These are phyloP conservation scores for Eledone cirrhosa DNA, from an alignment of 2,888 invertebrate species.

Conservation along the genomic window DNA sequence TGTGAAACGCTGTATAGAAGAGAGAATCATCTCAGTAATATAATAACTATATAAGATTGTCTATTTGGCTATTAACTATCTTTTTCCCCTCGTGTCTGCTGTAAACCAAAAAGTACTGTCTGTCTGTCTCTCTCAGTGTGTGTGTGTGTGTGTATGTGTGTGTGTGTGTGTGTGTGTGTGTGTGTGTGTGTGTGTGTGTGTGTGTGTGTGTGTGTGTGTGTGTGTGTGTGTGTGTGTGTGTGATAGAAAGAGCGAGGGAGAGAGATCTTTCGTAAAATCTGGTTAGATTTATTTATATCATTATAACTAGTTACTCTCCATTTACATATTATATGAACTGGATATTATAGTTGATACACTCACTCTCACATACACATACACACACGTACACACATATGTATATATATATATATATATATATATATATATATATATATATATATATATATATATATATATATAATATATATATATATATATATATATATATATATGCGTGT, in stretches of 20 bases:
- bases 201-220: conserved; percentile 22
- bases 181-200: conserved; percentile 17
- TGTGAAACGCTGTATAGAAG: too few species aligned
- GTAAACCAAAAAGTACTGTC: too few species aligned
- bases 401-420: neutral
- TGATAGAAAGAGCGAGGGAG: neutral
- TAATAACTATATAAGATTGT: too few species aligned
- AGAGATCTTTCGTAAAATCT: neutral
- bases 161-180: conserved; percentile 5
- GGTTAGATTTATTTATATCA: neutral
- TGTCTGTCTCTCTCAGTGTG: neutral
- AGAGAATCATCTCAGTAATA: too few species aligned
- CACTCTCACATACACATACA: neutral
- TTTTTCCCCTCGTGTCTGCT: too few species aligned
- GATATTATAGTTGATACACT: too few species aligned
- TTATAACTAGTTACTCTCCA: too few species aligned
- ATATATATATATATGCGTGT: neutral
- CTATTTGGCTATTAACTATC: too few species aligned
- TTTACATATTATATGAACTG: too few species aligned
- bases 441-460: neutral
- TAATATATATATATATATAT: conserved; percentile 10
- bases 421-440: conserved; percentile 1
- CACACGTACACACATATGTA: neutral
- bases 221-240: conserved; percentile 13
- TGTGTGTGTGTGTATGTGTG: neutral